Conservation (phyloP, 1,140 invertebrate genomes). For the Scaptomyza montana region DNA sequence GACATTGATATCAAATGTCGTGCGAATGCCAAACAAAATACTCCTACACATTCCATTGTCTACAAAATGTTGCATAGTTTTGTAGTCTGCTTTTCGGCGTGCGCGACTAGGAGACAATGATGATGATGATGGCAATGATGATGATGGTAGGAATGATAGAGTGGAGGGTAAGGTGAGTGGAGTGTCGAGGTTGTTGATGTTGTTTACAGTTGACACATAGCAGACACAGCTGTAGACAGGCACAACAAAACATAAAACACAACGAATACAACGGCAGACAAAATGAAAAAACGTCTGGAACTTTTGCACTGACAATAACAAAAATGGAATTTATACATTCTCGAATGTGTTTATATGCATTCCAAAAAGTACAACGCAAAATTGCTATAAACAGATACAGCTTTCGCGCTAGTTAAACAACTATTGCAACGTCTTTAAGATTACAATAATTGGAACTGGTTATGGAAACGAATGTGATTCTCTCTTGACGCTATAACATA, state of each 20-base stretch:
- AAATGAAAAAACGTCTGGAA: conserved; percentile 45
- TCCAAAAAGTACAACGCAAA: background rate
- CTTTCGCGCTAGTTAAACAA: background rate
- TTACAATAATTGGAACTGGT: too few species aligned
- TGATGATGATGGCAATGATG: background rate
- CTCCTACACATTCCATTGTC: conserved; percentile 48
- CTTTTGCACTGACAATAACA: conserved; percentile 36
- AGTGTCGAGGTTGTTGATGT: conserved; percentile 51
- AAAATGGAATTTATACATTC: conserved; percentile 39
- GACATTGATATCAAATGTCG: conserved; percentile 82
- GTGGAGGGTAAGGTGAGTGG: background rate
- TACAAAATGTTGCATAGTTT: conserved; percentile 57
- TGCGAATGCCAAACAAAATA: conserved; percentile 48
- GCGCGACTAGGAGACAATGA: conserved; percentile 11
- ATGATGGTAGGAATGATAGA: too few species aligned
- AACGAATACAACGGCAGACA: background rate
- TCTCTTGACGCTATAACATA: too few species aligned
- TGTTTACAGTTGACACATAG: conserved; percentile 79
- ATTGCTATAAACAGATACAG: background rate
- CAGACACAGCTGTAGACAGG: conserved; percentile 79
- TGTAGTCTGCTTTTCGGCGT: conserved; percentile 63
- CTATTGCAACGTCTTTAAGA: background rate
- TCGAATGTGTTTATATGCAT: conserved; percentile 4
- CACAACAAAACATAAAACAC: conserved; percentile 14
- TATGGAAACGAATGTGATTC: too few species aligned